These are phyloP conservation scores for Mystacornis crossleyi DNA, from an alignment of 2,113 vertebrate genomes.

Conservation along the genomic window DNA sequence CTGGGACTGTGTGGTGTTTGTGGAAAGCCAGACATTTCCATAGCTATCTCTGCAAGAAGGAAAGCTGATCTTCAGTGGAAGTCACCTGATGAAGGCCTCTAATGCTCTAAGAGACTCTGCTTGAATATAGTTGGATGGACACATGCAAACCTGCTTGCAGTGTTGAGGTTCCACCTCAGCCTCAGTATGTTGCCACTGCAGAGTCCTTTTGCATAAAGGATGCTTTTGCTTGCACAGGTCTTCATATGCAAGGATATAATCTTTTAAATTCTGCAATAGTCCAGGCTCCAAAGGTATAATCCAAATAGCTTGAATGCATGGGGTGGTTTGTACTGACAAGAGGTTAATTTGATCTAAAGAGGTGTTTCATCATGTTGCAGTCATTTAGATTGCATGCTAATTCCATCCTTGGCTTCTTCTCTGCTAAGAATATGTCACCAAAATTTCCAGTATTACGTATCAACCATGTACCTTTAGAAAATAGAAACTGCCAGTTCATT, in stretches of 20 bases:
- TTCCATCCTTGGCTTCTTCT: neutral
- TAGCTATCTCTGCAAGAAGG: neutral
- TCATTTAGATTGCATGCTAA: neutral
- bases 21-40: neutral
- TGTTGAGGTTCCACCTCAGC: neutral
- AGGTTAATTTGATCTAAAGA: neutral
- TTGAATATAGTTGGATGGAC: neutral
- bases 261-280: neutral
- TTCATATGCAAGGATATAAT: neutral
- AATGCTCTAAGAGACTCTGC: neutral
- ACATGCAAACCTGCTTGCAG: neutral
- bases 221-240: neutral
- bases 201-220: neutral
- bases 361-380: neutral
- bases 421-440: neutral
- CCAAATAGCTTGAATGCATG: neutral
- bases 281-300: neutral
- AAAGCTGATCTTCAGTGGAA: neutral
- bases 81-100: neutral
- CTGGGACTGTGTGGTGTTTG: neutral
- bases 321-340: neutral
- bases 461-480: neutral
- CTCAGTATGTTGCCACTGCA: neutral
- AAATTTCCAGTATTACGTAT: neutral
- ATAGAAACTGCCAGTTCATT: neutral